Evolutionary conservation across 2,888 invertebrate species (phyloP).

Genomic region (Auanema sp.): DNA sequence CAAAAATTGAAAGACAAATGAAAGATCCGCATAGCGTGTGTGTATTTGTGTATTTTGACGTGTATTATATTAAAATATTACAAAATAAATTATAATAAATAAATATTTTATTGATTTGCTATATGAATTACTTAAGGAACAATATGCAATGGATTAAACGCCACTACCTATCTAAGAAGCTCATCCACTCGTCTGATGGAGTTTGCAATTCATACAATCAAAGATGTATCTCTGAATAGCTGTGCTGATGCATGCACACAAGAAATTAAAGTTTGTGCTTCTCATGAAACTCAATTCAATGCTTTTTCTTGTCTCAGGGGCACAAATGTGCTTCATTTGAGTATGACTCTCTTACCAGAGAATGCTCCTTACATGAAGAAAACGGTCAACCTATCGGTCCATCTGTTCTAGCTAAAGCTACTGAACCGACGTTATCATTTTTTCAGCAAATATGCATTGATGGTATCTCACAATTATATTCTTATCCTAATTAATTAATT

Average conservation of each 20-base stretch:
- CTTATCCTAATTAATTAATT: conserved; percentile 11
- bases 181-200: conserved; percentile 53
- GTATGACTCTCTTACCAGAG: conserved; percentile 53
- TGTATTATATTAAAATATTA: too few relatives aligned
- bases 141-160: conserved; percentile 43
- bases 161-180: conserved; percentile 54
- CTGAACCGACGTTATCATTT: conserved; percentile 39
- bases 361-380: conserved; percentile 50
- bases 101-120: background rate
- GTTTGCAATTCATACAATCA: conserved; percentile 44
- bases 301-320: conserved; percentile 25
- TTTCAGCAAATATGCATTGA: conserved; percentile 62
- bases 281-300: conserved; percentile 10
- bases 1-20: too few relatives aligned
- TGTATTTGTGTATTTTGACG: too few relatives aligned
- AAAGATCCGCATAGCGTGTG: too few relatives aligned
- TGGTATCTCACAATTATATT: conserved; percentile 29
- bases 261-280: conserved; percentile 27
- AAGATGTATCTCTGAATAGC: conserved; percentile 54
- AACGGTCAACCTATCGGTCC: conserved; percentile 57
- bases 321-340: conserved; percentile 57
- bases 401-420: conserved; percentile 44
- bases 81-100: too few relatives aligned
- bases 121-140: conserved; percentile 4
- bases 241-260: conserved; percentile 52